Evolutionary conservation across 2,113 vertebrate species (phyloP).

Genomic region (Callorhinus ursinus): DNA sequence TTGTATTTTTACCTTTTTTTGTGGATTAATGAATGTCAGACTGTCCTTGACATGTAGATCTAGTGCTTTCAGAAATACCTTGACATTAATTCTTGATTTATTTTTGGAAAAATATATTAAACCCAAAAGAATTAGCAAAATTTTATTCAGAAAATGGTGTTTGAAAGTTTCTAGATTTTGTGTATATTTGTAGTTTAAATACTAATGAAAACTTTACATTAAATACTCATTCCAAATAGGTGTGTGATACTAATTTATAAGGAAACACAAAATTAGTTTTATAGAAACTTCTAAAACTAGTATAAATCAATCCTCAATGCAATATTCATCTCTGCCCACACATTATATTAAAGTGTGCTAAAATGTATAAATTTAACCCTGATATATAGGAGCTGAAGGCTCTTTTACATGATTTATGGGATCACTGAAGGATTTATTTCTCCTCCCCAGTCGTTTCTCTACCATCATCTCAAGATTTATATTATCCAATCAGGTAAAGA

Average conservation of each 20-base stretch:
- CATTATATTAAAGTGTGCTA: conserved; percentile 74
- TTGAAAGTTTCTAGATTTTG: conserved; percentile 35
- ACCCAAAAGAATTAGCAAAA: conserved; percentile 28
- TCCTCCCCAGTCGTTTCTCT: conserved; percentile 68
- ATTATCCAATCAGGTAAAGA: conserved; percentile 64
- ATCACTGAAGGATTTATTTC: conserved; percentile 81
- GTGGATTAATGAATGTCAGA: not conserved
- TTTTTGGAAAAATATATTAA: conserved; percentile 1
- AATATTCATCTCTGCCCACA: conserved; percentile 60
- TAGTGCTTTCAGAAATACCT: not conserved
- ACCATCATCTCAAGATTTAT: conserved; percentile 79
- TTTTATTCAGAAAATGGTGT: not conserved
- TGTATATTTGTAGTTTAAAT: conserved; percentile 30
- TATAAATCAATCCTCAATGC: conserved; percentile 33
- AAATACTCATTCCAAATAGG: conserved; percentile 1
- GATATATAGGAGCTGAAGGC: conserved; percentile 51
- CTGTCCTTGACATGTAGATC: conserved; percentile 10
- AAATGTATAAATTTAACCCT: conserved; percentile 81
- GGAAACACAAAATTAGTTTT: conserved; percentile 58
- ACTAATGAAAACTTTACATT: conserved; percentile 9
- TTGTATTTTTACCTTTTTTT: not conserved
- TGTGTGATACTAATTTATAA: conserved; percentile 22
- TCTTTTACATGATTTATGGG: conserved; percentile 82
- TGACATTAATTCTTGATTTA: conserved; percentile 37
- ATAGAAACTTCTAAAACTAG: conserved; percentile 29